Evolutionary conservation across 2,113 vertebrate genomes (phyloP), one percentile per base, ranked within the genome.

Genomic region (Poeciliopsis turrubarensis): DNA sequence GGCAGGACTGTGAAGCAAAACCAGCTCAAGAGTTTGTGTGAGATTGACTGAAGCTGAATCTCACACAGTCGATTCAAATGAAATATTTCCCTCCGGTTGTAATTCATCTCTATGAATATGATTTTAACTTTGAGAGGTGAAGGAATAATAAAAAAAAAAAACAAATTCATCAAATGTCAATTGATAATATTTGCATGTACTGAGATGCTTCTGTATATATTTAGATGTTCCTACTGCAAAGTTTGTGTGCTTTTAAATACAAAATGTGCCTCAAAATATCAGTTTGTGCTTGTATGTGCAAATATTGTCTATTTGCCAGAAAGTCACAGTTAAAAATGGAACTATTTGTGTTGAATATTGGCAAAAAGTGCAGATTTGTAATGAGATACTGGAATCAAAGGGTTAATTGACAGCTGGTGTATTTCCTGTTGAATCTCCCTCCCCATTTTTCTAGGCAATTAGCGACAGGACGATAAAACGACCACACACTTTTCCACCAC

Each of bases 401-500:
- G 79, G 47, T 70, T 60, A 75, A 83, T 70, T 81, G 85, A 87
- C 66, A 82, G 75, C 84, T 83, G 91, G 86, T 81, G 88, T 75
- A 79, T 93, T 94, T 92, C 88, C 92, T 91, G 95, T 94, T 92
- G 93, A 96, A 95, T 95, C 1, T 17, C 44, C 15, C 13, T 11
- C 89, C 92, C 89, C 51, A 25, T 8, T 76, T 93, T 94, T 92
- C 89, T 86, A 83, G 74, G 72, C 87, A 88, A 83, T 93, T 92
- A 91, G 92, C 89, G 88, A 80, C 64, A 60, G 81, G 83, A 89
- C 81, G 80, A 94, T 94, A 95, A 96, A 86, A 89, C 90, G 93
- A 96, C 82, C 78, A 47, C 94, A 95, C 93, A 94, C 81, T 95
- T 94, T 94, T 94, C 92, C 79, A 83, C 89, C 92, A 89, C 80